Evolutionary conservation across 2,797 vertebrate genomes (phyloP), one percentile per base, ranked within the genome.

Genomic region (Rhynchonycteris naso): DNA sequence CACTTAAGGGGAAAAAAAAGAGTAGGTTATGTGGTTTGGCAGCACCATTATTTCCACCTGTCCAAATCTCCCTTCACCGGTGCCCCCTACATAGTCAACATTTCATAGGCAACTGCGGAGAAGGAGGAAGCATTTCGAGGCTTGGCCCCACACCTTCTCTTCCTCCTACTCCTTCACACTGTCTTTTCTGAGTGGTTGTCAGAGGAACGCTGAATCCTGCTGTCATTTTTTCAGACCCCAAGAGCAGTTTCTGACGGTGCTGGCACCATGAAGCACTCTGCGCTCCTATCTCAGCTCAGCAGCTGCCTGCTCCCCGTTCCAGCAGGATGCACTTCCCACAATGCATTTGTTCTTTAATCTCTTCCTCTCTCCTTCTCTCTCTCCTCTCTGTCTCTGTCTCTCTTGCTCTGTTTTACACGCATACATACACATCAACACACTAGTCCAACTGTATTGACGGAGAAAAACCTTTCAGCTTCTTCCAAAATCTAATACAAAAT

Each of bases 161-260:
- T 81, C 94, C 74, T 66, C 76, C 65, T 30, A 4, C 35, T 75
- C 65, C 43, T 59, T 84, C 69, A 19, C 63, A 11, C 85, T 90
- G 80, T 95, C 33, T 75, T 76, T 93, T 85, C 93, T 91, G 81
- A 87, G 47, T 61, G 47, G 90, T 68, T 96, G 81, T 89, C 95
- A 86, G 76, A 95, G 50, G 56, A 86, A 90, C 5, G 1, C 15
- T 28, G 69, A 81, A 65, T 69, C 65, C 58, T 56, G 61, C 88
- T 92, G n/a, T 4, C 0, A 0, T 91, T 52, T 79, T 66, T 74
- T 78, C 43, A 86, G 93, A 88, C 78, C 76, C 50, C 68, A 76
- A 58, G 50, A 69, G 59, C 3, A 18, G 7, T 61, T 58, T 92
- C 86, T 96, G 66, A 38, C 7, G n/a, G 61, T 38, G 47, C 52